Conservation (phyloP, 2,113 vertebrate genomes). For the Pongo pygmaeus region DNA sequence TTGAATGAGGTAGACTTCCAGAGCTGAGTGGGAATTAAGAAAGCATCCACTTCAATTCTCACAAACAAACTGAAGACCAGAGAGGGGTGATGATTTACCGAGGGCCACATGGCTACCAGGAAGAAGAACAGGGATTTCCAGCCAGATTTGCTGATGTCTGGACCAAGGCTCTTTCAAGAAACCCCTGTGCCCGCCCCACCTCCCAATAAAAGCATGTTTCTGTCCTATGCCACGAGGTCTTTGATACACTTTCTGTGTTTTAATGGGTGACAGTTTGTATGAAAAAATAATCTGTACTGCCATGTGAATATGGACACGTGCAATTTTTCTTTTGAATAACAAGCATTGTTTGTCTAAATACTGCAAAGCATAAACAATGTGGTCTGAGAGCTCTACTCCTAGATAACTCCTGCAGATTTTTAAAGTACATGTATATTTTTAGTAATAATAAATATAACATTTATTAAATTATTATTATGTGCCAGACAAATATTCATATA, state of each 20-base stretch:
- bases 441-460: conserved; percentile 29
- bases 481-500: background rate
- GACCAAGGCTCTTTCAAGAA: background rate
- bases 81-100: background rate
- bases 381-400: background rate
- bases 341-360: background rate
- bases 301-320: background rate
- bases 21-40: background rate
- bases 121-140: background rate
- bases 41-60: background rate
- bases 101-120: background rate
- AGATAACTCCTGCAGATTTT: background rate
- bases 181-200: background rate
- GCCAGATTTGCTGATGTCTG: background rate
- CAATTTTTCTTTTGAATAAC: background rate
- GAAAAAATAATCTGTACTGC: background rate
- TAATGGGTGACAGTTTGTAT: background rate
- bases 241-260: background rate
- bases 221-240: background rate
- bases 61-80: background rate
- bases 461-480: background rate
- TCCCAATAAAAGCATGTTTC: background rate
- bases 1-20: background rate
- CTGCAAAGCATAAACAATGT: background rate
- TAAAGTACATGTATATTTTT: background rate